Conservation (phyloP, 1,140 invertebrate species). For the Drosophila santomea region DNA sequence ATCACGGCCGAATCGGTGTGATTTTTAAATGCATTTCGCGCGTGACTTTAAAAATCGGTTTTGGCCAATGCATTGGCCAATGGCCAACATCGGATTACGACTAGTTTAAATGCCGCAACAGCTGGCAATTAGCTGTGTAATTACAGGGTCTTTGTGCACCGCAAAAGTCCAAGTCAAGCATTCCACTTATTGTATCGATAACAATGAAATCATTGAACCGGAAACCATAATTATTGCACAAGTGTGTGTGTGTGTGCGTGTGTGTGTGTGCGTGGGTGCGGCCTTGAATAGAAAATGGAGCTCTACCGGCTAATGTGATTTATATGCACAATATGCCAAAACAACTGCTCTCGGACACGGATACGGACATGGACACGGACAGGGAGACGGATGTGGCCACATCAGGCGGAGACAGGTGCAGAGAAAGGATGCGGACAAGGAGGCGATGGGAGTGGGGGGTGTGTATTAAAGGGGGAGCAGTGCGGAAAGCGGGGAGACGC, state of each 20-base stretch:
- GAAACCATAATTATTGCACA: slow-evolving; percentile 67
- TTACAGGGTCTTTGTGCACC: slow-evolving; percentile 22
- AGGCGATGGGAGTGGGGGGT: background rate
- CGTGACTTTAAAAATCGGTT: slow-evolving; percentile 31
- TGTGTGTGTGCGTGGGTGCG: slow-evolving; percentile 8
- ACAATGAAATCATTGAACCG: slow-evolving; percentile 56
- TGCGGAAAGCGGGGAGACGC: slow-evolving; percentile 10
- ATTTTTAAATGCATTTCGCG: slow-evolving; percentile 37
- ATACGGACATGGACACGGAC: slow-evolving; percentile 1
- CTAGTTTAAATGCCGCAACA: slow-evolving; percentile 14
- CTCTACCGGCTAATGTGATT: slow-evolving; percentile 42
- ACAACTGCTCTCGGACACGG: slow-evolving; percentile 35
- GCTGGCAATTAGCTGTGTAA: slow-evolving; percentile 34
- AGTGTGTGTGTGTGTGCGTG: slow-evolving; percentile 6
- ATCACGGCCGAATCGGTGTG: slow-evolving; percentile 30
- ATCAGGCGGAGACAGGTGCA: slow-evolving; percentile 5
- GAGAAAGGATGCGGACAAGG: background rate
- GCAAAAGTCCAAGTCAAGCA: slow-evolving; percentile 17
- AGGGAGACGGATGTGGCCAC: slow-evolving; percentile 26
- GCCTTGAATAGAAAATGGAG: slow-evolving; percentile 44
- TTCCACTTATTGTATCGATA: slow-evolving; percentile 34
- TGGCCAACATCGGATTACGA: slow-evolving; percentile 9
- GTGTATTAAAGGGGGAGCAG: no score
- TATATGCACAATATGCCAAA: slow-evolving; percentile 68
- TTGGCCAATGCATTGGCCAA: background rate